phyloP scores from a whole-genome alignment of 2,113 vertebrate species.

The Clarias gariepinus region DNA sequence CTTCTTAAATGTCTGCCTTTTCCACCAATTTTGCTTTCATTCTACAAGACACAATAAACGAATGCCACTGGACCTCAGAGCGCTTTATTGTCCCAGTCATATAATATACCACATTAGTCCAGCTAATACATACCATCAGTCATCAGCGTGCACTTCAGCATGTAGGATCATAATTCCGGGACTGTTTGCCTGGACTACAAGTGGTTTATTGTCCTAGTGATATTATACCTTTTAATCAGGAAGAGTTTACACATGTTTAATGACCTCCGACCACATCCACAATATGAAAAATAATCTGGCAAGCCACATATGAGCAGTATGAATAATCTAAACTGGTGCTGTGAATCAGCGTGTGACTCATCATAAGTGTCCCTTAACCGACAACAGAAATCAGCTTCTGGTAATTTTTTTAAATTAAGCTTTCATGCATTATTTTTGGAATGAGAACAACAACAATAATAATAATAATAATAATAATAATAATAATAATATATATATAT shows the following conservation, averaged over 20 bases:
- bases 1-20: constrained; percentile 17
- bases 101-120: constrained; percentile 11
- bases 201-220: constrained; percentile 23
- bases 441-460: background rate
- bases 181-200: background rate
- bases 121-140: constrained; percentile 27
- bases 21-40: constrained; percentile 1
- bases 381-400: background rate
- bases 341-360: background rate
- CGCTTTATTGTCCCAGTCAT: constrained; percentile 28
- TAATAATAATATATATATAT: too few relatives aligned
- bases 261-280: constrained; percentile 15
- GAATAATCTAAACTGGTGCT: background rate
- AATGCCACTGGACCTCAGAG: background rate
- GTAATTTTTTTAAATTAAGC: background rate
- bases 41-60: constrained; percentile 19
- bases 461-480: too few relatives aligned
- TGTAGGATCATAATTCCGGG: constrained; percentile 7
- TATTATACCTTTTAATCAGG: constrained; percentile 31
- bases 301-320: background rate
- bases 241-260: constrained; percentile 32
- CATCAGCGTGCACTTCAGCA: background rate
- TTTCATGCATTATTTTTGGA: background rate
- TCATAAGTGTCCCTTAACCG: background rate
- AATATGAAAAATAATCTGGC: constrained; percentile 7